Percentiles rank a stretch among this genome's conserved stretches.
These are phyloP conservation scores for Coptodon rendalli DNA, from an alignment of 2,113 vertebrate species.

Conservation along the genomic window DNA sequence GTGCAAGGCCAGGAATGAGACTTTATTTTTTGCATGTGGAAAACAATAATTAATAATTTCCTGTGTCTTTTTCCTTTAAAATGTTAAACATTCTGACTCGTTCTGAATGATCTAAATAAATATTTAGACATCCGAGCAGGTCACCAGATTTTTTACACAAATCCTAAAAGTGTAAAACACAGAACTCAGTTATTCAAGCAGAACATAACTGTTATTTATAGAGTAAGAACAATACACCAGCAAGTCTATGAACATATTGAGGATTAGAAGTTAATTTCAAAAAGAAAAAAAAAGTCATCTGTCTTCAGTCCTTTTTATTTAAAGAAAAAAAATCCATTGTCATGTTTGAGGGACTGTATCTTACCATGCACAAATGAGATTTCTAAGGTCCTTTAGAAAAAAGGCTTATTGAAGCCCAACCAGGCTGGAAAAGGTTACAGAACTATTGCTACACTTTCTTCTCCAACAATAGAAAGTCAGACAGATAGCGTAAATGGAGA, in stretches of 20 bases:
- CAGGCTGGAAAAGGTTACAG: neutral
- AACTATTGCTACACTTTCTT: neutral
- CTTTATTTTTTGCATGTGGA: neutral
- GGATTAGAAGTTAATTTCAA: neutral
- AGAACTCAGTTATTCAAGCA: neutral
- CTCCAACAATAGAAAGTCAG: neutral
- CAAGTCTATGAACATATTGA: neutral
- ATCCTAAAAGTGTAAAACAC: neutral
- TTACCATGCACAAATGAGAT: neutral
- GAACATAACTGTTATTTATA: neutral
- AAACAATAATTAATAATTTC: neutral
- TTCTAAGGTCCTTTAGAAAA: neutral
- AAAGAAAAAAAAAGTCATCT: rapidly evolving
- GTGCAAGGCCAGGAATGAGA: neutral
- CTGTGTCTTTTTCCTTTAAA: neutral
- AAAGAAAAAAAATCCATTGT: neutral
- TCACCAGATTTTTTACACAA: neutral
- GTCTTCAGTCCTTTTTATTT: neutral
- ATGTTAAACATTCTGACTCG: neutral
- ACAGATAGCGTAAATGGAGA: neutral
- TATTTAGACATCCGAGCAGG: neutral
- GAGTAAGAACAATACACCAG: neutral
- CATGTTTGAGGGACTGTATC: neutral
- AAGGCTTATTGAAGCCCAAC: neutral
- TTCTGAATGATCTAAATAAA: neutral